Percentiles rank a stretch among this genome's conserved stretches.
These are phyloP conservation scores for Montipora foliosa DNA, from an alignment of 64 coral and sea anemone species.

Conservation along the genomic window DNA sequence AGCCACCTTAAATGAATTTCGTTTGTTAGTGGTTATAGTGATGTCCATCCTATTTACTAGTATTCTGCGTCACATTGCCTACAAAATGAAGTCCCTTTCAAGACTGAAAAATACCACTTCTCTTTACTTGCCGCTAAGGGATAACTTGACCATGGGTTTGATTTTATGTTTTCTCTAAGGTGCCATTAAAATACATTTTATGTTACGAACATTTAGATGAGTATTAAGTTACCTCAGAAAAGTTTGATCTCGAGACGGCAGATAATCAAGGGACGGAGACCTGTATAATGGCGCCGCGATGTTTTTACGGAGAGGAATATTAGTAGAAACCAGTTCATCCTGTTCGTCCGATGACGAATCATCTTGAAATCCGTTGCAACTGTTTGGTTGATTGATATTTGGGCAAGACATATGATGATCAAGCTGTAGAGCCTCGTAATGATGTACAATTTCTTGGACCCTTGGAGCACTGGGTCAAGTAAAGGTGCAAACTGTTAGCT, in stretches of 20 bases:
- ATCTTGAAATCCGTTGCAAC: background rate
- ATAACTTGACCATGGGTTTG: background rate
- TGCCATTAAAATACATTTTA: background rate
- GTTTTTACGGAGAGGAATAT: background rate
- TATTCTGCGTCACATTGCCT: too few species aligned
- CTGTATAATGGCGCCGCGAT: background rate
- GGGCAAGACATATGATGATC: slow-evolving; percentile 37
- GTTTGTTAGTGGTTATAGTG: too few species aligned
- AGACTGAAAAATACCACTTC: too few species aligned
- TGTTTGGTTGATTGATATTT: slow-evolving; percentile 30
- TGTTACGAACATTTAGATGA: background rate
- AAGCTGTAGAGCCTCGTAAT: slow-evolving; percentile 37
- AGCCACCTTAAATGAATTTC: too few species aligned
- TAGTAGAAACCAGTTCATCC: background rate
- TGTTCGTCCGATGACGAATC: slow-evolving; percentile 13
- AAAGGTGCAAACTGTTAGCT: slow-evolving; percentile 43
- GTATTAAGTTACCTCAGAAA: slow-evolving; percentile 32
- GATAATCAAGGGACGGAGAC: slow-evolving; percentile 14
- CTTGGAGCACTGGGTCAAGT: slow-evolving; percentile 36
- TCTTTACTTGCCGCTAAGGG: too few species aligned
- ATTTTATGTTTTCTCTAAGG: background rate
- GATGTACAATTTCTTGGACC: slow-evolving; percentile 39
- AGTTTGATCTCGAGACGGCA: slow-evolving; percentile 13
- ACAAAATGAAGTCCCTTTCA: too few species aligned
- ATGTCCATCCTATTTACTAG: too few species aligned